These are phyloP conservation scores for Plemyria rubiginata DNA, from an alignment of 2,888 invertebrate genomes.

Conservation along the genomic window DNA sequence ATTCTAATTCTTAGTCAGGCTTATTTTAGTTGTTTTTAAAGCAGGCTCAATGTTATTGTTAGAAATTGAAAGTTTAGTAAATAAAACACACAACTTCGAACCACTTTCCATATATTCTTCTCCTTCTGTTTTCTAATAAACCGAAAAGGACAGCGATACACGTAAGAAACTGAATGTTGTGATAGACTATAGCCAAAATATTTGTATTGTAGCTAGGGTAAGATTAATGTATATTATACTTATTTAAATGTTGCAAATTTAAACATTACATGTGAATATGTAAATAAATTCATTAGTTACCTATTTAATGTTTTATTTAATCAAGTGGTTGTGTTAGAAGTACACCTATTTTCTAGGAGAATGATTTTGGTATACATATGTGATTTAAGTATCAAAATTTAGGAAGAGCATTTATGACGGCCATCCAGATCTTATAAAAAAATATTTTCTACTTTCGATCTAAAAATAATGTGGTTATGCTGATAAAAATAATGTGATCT, in stretches of 20 bases:
- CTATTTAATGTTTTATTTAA: constrained; percentile 49
- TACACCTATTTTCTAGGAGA: no score
- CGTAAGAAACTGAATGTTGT: constrained; percentile 80
- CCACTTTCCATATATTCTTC: constrained; percentile 22
- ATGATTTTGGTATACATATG: no score
- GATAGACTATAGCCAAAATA: constrained; percentile 71
- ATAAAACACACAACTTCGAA: background rate
- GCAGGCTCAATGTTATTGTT: background rate
- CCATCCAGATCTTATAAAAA: no score
- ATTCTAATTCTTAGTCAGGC: no score
- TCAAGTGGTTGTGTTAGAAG: background rate
- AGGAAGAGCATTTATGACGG: no score
- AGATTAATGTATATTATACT: constrained; percentile 58
- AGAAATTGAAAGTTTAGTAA: background rate
- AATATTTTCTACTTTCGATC: no score
- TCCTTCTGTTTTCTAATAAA: constrained; percentile 29
- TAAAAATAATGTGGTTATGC: no score
- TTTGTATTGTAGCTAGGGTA: constrained; percentile 62
- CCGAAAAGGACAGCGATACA: constrained; percentile 35
- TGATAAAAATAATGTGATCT: no score
- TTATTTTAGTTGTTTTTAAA: background rate
- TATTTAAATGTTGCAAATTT: constrained; percentile 79
- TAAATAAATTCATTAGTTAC: constrained; percentile 83
- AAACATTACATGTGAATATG: constrained; percentile 78
- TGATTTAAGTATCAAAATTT: no score